A percentile compares a stretch with the other conserved stretches of the same genome.
These are phyloP conservation scores for Meiosimyza decipiens DNA, from an alignment of 2,888 invertebrate species.

Conservation along the genomic window DNA sequence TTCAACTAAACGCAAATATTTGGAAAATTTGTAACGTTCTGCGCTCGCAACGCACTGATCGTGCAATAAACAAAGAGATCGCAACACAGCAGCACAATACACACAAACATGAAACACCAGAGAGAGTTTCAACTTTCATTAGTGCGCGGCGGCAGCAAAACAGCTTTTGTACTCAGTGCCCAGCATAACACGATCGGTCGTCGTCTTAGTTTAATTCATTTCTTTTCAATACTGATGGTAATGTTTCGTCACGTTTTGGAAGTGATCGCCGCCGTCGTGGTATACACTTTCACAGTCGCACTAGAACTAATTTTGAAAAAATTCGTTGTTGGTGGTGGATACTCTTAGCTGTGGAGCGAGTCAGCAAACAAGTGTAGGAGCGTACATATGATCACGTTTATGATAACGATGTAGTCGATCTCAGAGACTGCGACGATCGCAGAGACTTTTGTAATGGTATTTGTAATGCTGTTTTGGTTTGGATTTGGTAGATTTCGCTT, in stretches of 20 bases:
- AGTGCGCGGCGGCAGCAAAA: constrained; percentile 20
- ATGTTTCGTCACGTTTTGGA: constrained; percentile 43
- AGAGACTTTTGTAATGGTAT: constrained; percentile 7
- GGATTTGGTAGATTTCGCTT: constrained; percentile 21
- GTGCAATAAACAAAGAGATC: constrained; percentile 9
- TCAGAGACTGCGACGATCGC: neutral
- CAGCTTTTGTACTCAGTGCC: neutral
- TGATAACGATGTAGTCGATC: neutral
- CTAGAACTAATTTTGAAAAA: constrained; percentile 64
- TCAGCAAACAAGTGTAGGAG: constrained; percentile 5
- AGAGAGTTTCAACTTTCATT: constrained; percentile 27
- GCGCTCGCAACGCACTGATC: constrained; percentile 8
- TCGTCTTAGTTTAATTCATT: neutral
- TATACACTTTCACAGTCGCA: constrained; percentile 64
- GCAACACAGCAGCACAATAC: neutral
- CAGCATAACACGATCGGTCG: neutral
- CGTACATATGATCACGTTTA: constrained; percentile 1
- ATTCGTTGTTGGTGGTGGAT: constrained; percentile 56
- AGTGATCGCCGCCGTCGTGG: constrained; percentile 38
- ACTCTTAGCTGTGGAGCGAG: constrained; percentile 15
- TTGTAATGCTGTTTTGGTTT: neutral
- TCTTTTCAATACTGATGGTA: constrained; percentile 35
- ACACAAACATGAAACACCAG: neutral
- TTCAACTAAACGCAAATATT: constrained; percentile 34
- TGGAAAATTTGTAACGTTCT: constrained; percentile 36